phyloP scores from a whole-genome alignment of 2,797 vertebrate genomes.

The Sebastes matsubarae region DNA sequence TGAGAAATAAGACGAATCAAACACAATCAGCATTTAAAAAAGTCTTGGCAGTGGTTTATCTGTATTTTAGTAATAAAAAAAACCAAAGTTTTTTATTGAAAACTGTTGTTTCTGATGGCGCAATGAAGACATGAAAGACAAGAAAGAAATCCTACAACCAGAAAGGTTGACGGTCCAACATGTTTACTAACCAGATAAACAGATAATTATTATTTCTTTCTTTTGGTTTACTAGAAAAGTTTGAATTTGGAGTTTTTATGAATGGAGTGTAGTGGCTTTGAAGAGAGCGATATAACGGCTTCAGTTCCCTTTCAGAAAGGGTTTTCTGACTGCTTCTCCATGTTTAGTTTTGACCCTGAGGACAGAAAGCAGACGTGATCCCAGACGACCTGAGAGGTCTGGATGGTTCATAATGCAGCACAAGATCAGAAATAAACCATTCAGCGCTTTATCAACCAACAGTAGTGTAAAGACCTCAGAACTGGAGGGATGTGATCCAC shows the following conservation, averaged over 20 bases:
- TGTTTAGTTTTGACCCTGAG: rapidly evolving
- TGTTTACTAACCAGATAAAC: neutral
- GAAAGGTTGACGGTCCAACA: neutral
- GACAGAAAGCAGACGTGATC: neutral
- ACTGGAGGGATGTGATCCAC: neutral
- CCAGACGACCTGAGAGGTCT: neutral
- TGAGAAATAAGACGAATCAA: neutral
- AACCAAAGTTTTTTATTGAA: no score
- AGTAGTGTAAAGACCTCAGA: neutral
- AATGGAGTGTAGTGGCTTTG: no score
- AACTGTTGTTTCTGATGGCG: neutral
- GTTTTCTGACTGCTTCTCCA: neutral
- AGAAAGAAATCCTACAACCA: neutral
- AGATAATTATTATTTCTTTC: neutral
- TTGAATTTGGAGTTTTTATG: no score
- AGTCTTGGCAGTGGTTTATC: neutral
- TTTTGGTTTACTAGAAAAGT: neutral
- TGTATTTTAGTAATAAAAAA: neutral
- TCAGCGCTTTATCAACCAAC: neutral
- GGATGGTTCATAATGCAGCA: neutral
- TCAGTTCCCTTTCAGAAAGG: no score
- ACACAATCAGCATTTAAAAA: neutral
- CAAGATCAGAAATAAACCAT: neutral
- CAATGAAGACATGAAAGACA: neutral
- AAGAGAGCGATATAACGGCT: no score